Base-by-base conservation (phyloP, 2,797 vertebrate genomes). In the Gephyroberyx darwinii region DNA sequence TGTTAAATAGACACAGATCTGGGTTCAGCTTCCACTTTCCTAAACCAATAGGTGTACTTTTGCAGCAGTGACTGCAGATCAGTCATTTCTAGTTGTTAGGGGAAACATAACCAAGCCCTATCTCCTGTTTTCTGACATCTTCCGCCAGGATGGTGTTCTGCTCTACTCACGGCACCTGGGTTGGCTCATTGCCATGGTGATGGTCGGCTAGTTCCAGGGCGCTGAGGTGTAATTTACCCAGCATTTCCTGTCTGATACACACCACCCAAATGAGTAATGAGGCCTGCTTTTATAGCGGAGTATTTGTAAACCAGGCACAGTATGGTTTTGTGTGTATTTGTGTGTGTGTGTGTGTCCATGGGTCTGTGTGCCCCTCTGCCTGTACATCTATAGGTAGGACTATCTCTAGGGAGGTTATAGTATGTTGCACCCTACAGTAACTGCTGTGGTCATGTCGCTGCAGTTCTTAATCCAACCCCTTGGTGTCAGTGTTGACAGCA, bases 401-500 rank as follows among this genome's bases (percentile, higher is more conserved):
- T 50, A 20, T 76, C 47, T 73, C 26, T 60, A 45, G 50, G 57
- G 43, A 6, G 71, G 51, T 10, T 52, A 8, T 4, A 12, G 26
- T 35, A 17, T 55, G 53, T 19, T 22, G 30, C 26, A 26, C 26
- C 26, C 26, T 26, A 26, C 26, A 26, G 45, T 54, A 54, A 12
- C 30, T 71, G 67, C 52, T 82, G 62, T 55, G 65, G 63, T 53
- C 67, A 20, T 51, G 41, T 30, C 52, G 76, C 71, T 84, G 93
- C 86, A 92, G 80, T 94, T 91, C 90, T 65, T 19, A 12, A 8
- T 66, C 33, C 48, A 22, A 77, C 92, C 94, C 81, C 93, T 90
- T 77, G 94, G 91, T 91, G 94, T 92, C 94, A 94, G 89, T 92
- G 82, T 94, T 91, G 86, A 88, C 90, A 89, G 75, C 50, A 72